These are phyloP conservation scores for Sciurus niger DNA, from an alignment of 2,113 vertebrate genomes.

Conservation along the genomic window DNA sequence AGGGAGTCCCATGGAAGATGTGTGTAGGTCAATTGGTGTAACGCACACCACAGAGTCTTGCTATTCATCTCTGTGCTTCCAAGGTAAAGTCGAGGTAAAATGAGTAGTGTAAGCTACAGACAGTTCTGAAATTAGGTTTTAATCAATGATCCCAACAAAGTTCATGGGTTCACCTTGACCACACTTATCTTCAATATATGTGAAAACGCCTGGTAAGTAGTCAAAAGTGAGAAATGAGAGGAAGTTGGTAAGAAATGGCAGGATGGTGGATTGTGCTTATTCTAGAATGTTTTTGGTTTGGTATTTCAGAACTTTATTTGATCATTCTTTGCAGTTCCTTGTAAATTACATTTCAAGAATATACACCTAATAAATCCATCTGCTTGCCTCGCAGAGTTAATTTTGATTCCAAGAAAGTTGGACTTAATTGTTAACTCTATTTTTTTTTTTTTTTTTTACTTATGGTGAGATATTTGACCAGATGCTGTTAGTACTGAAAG, in stretches of 20 bases:
- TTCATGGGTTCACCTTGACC: background rate
- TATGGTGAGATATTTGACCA: conserved; percentile 54
- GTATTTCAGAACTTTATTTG: conserved; percentile 66
- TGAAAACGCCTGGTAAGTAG: background rate
- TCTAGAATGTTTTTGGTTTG: conserved; percentile 34
- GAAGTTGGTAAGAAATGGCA: conserved; percentile 34
- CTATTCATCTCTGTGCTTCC: background rate
- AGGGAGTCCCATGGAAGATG: background rate
- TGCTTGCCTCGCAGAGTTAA: conserved; percentile 38
- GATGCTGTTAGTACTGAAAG: background rate
- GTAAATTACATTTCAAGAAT: conserved; percentile 37
- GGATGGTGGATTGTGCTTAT: background rate
- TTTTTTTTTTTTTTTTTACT: conserved; percentile 43
- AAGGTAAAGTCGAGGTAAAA: background rate
- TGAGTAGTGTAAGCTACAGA: background rate
- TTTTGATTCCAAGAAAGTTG: conserved; percentile 65
- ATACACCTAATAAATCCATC: conserved; percentile 69
- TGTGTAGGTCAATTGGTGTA: background rate
- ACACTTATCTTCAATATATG: background rate
- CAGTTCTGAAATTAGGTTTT: conserved; percentile 27
- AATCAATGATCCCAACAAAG: background rate
- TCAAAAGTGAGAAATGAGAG: background rate
- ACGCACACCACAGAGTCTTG: background rate
- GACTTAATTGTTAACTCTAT: conserved; percentile 59
- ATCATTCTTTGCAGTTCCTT: conserved; percentile 40